These are phyloP conservation scores for Gari tellinella DNA, from an alignment of 2,888 invertebrate species.

Conservation along the genomic window DNA sequence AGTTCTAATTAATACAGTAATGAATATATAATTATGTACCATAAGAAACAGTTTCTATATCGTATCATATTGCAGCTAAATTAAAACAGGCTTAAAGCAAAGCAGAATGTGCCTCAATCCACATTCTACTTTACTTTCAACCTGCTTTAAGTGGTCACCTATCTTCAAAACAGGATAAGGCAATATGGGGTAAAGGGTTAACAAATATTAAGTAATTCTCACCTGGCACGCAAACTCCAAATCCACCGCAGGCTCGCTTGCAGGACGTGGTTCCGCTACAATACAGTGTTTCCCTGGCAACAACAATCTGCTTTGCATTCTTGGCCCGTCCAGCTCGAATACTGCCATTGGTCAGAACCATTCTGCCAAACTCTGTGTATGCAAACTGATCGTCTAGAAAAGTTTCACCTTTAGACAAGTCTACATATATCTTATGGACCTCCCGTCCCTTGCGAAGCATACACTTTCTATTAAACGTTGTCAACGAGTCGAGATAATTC, in stretches of 20 bases:
- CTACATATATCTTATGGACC: constrained; percentile 79
- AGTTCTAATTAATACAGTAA: too few species aligned
- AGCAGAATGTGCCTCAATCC: too few species aligned
- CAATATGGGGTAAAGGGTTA: too few species aligned
- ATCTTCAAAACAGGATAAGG: too few species aligned
- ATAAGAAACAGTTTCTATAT: too few species aligned
- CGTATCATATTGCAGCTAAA: too few species aligned
- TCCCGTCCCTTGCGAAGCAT: constrained; percentile 79
- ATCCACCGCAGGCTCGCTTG: constrained; percentile 77
- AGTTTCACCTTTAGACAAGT: constrained; percentile 75
- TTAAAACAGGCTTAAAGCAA: too few species aligned
- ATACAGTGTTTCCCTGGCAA: constrained; percentile 78
- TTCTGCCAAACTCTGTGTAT: constrained; percentile 77
- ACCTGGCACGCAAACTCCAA: constrained; percentile 77
- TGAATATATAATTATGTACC: too few species aligned
- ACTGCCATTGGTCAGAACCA: constrained; percentile 77
- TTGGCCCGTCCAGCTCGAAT: constrained; percentile 77
- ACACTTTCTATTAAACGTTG: constrained; percentile 75
- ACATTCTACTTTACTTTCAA: too few species aligned
- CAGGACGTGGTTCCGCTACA: constrained; percentile 78
- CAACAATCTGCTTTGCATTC: constrained; percentile 79
- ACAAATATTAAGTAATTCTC: constrained; percentile 3
- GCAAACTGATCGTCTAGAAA: constrained; percentile 79
- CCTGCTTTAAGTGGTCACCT: too few species aligned
- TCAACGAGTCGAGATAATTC: constrained; percentile 72